phyloP scores from a whole-genome alignment of 35 echinoderm and acorn worm species.

The Heliocidaris tuberculata region DNA sequence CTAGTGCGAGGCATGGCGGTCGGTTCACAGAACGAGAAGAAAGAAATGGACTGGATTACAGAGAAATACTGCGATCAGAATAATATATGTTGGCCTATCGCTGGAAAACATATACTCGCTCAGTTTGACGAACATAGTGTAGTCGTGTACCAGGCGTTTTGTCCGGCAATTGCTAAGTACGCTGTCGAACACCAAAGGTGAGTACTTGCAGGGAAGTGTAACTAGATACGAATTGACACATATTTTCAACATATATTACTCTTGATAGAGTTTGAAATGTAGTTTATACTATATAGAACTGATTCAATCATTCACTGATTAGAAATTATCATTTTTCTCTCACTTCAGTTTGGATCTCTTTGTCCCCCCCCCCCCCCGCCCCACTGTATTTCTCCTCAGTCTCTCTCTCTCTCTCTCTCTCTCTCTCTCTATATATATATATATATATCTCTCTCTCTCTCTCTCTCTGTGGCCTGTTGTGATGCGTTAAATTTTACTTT shows the following conservation, averaged over 20 bases:
- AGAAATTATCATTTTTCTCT: too few species aligned
- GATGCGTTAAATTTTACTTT: not conserved
- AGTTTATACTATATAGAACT: too few species aligned
- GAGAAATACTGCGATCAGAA: constrained; percentile 52
- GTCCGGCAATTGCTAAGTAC: constrained; percentile 61
- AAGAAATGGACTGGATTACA: constrained; percentile 21
- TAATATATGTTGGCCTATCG: constrained; percentile 49
- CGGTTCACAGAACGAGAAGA: not conserved
- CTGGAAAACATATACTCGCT: constrained; percentile 68
- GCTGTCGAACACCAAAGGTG: constrained; percentile 71
- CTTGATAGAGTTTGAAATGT: not conserved
- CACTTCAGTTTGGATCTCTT: too few species aligned
- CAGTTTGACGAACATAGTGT: constrained; percentile 61
- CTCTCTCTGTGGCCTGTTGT: not conserved
- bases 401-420: not conserved
- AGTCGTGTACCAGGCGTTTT: constrained; percentile 77
- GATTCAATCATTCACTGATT: too few species aligned
- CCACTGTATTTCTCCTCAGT: not conserved
- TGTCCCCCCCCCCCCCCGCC: too few species aligned
- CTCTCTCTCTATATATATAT: too few species aligned
- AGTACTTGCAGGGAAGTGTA: not conserved
- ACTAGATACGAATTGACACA: too few species aligned
- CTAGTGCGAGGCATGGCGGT: not conserved
- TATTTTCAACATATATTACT: too few species aligned
- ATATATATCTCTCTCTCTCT: too few species aligned